Evolutionary conservation across 2,113 vertebrate species (phyloP).

Genomic region (Oryzias javanicus): DNA sequence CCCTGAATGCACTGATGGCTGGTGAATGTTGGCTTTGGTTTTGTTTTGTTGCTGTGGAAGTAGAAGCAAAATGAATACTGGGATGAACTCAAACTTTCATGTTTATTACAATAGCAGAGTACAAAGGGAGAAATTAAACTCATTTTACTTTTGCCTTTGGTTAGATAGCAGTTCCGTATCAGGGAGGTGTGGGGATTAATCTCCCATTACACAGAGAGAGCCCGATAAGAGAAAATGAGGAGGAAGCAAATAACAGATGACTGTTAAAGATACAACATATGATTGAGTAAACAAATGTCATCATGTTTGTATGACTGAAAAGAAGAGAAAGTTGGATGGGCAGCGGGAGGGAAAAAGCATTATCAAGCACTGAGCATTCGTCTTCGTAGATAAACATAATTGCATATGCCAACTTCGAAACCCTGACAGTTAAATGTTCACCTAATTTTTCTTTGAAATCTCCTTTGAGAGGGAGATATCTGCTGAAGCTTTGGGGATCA

Average conservation of each 20-base stretch:
- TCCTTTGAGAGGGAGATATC: slow-evolving; percentile 17
- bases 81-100: too few relatives aligned
- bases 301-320: slow-evolving; percentile 2
- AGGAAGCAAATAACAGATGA: not conserved
- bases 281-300: slow-evolving; percentile 9
- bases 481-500: not conserved
- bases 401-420: slow-evolving; percentile 41
- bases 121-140: not conserved
- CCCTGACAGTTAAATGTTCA: slow-evolving; percentile 27
- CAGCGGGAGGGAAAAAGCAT: slow-evolving; percentile 5
- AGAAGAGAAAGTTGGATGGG: not conserved
- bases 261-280: slow-evolving; percentile 8
- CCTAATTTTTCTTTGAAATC: slow-evolving; percentile 12
- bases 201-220: slow-evolving; percentile 20
- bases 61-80: too few relatives aligned
- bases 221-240: slow-evolving; percentile 18
- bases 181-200: slow-evolving; percentile 14
- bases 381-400: slow-evolving; percentile 45
- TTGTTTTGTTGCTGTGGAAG: too few relatives aligned
- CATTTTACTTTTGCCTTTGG: slow-evolving; percentile 4
- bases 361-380: slow-evolving; percentile 18
- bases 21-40: too few relatives aligned
- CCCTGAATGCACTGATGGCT: too few relatives aligned
- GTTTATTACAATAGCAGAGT: not conserved
- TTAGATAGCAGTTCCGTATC: not conserved